These are phyloP conservation scores for Trinectes maculatus DNA, from an alignment of 2,113 vertebrate genomes.

Conservation along the genomic window DNA sequence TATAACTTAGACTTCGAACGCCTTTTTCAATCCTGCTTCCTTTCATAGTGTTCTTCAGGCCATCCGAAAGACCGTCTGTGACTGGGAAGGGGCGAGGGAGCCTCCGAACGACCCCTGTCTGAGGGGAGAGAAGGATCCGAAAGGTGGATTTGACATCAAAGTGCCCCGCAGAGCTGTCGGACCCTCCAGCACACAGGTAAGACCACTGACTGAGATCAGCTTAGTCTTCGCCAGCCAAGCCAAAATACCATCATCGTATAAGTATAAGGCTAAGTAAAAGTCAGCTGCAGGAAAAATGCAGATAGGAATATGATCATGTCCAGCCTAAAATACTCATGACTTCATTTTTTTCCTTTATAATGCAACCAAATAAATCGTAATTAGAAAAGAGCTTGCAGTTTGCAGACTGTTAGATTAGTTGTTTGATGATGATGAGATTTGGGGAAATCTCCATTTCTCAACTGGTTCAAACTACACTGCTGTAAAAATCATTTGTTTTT, in stretches of 20 bases:
- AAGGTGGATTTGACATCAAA: slow-evolving; percentile 99
- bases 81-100: slow-evolving; percentile 96
- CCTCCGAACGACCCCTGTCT: slow-evolving; percentile 97
- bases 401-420: neutral
- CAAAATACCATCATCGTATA: too few species aligned
- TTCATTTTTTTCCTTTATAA: neutral
- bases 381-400: neutral
- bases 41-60: slow-evolving; percentile 92
- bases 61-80: slow-evolving; percentile 97
- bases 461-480: neutral
- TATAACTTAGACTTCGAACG: neutral
- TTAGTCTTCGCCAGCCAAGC: neutral
- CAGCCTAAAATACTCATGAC: too few species aligned
- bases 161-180: slow-evolving; percentile 96
- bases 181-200: slow-evolving; percentile 98
- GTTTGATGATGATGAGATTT: too few species aligned
- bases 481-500: neutral
- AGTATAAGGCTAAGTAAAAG: too few species aligned
- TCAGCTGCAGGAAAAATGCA: too few species aligned
- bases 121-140: slow-evolving; percentile 98
- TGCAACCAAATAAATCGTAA: neutral
- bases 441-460: neutral
- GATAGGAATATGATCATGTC: too few species aligned
- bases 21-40: neutral
- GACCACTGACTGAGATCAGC: neutral